Evolutionary conservation across 2,797 vertebrate genomes (phyloP), one percentile per base, ranked within the genome.

Genomic region (Myotis vivesi): DNA sequence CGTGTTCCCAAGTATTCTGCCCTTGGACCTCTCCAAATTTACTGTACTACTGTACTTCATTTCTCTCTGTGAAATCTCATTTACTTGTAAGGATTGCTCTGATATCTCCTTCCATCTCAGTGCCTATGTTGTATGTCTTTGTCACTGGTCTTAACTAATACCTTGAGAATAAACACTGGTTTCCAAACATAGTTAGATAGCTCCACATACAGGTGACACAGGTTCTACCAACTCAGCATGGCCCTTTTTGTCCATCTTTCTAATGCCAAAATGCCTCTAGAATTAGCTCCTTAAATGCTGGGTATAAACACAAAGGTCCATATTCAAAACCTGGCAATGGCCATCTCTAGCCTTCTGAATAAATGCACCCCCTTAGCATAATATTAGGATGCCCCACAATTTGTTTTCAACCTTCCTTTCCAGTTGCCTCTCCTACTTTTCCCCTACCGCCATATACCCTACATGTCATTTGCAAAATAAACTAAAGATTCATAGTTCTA

Each of bases 51-150:
- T 59, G 22, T 59, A 59, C 57, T 59, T 79, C 33, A 6, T 80
- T 84, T 59, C 51, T 66, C 41, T 94, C 73, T 80, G 28, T 89
- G 66, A 92, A 92, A 92, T 59, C 30, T 66, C 5, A 57, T 59
- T 17, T 16, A 28, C 20, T 68, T 41, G 64, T 44, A 71, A 19
- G 41, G 19, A 79, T 57, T 80, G 9, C n/a, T 89, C 30, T 28
- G 46, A 25, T 75, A 33, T 49, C 28, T 87, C 64, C 4, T 41
- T 68, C 22, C 28, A 84, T 10, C 38, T 41, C 10, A 72, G 23
- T 16, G 28, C 64, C 13, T 72, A 33, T 0, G 19, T 3, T 44
- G 16, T 25, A 30, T 19, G 3, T 46, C 55, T 87, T 23, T 53
- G 11, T 55, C 88, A 62, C 25, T 33, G 17, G 28, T 92, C 10